Evolutionary conservation across 2,888 invertebrate species (phyloP).

Genomic region (Celastrina argiolus): DNA sequence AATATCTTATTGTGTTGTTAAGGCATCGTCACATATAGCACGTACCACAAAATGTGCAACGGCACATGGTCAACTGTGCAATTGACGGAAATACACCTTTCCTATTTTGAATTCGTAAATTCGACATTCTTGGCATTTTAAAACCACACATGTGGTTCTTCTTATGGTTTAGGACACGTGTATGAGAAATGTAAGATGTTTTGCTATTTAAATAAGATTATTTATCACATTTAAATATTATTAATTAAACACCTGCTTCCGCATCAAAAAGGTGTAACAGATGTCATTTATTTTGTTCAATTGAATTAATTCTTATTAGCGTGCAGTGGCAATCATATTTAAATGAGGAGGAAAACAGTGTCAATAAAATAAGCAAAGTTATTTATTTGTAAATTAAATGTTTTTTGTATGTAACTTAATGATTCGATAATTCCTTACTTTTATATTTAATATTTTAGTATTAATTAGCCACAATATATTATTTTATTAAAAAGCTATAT

Average conservation of each 20-base stretch:
- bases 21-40: constrained; percentile 8
- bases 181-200: no score
- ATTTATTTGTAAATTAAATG: no score
- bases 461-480: no score
- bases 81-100: constrained; percentile 49
- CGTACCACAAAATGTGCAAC: constrained; percentile 33
- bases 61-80: constrained; percentile 28
- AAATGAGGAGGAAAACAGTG: no score
- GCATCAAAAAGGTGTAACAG: not conserved
- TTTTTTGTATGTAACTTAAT: no score
- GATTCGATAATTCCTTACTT: no score
- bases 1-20: not conserved
- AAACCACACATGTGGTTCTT: not conserved
- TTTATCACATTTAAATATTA: not conserved
- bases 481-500: no score
- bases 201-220: not conserved
- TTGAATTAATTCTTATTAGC: not conserved
- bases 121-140: constrained; percentile 1
- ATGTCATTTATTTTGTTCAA: not conserved
- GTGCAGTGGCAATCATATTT: not conserved
- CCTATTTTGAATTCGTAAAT: constrained; percentile 27
- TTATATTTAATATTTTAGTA: no score
- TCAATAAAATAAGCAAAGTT: no score
- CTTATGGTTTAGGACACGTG: not conserved
- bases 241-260: not conserved